phyloP scores from a whole-genome alignment of 1,140 invertebrate species.

The Zelostemma sp. region DNA sequence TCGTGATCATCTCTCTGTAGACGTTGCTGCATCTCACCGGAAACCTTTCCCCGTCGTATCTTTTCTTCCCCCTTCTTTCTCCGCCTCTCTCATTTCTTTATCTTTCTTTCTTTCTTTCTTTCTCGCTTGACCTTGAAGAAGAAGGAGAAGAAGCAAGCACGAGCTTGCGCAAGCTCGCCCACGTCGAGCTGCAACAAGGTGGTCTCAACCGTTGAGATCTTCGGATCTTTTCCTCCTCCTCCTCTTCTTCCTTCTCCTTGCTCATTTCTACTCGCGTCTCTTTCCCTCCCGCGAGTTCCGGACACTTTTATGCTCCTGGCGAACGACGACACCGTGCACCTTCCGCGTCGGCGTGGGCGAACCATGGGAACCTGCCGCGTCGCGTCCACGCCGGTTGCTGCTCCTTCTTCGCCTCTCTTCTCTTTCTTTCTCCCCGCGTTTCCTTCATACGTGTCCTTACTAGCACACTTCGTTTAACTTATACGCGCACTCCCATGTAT shows the following conservation, averaged over 20 bases:
- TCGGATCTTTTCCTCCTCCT: slow-evolving; percentile 43
- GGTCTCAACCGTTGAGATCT: slow-evolving; percentile 61
- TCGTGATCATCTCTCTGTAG: slow-evolving; percentile 34
- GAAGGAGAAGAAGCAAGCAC: slow-evolving; percentile 32
- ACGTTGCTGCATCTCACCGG: slow-evolving; percentile 38
- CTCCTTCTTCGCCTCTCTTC: slow-evolving; percentile 32
- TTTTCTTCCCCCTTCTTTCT: slow-evolving; percentile 4
- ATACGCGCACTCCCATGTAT: slow-evolving; percentile 10
- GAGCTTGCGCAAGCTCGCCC: slow-evolving; percentile 63
- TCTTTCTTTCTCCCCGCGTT: background rate
- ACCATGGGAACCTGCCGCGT: slow-evolving; percentile 58
- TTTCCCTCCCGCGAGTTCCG: slow-evolving; percentile 44
- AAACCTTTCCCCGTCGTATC: slow-evolving; percentile 36
- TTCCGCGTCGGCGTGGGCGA: slow-evolving; percentile 62
- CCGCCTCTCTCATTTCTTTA: slow-evolving; percentile 13
- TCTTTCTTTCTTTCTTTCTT: slow-evolving; percentile 27
- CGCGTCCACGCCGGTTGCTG: slow-evolving; percentile 23
- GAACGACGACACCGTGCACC: slow-evolving; percentile 63
- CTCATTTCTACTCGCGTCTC: slow-evolving; percentile 11
- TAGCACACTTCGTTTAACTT: slow-evolving; percentile 5
- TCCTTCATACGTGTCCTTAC: slow-evolving; percentile 13
- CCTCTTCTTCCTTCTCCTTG: slow-evolving; percentile 20
- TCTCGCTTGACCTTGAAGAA: slow-evolving; percentile 27
- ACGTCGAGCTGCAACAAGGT: slow-evolving; percentile 58
- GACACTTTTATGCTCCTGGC: slow-evolving; percentile 66